Conservation (phyloP, 2,888 invertebrate genomes). For the Syrista parreyssii region DNA sequence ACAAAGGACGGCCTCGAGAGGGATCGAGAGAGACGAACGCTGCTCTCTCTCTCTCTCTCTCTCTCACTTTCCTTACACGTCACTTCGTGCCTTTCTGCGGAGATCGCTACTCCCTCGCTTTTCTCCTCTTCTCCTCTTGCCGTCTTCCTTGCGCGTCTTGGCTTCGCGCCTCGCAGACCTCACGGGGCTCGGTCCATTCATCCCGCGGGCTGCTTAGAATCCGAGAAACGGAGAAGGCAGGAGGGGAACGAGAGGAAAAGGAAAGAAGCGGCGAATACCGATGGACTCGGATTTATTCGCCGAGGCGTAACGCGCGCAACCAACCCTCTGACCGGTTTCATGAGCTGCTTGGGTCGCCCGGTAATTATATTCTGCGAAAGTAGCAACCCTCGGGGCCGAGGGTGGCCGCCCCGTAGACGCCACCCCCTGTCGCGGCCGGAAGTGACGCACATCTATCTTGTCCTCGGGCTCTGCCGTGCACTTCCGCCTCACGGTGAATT, state of each 20-base stretch:
- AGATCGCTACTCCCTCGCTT: neutral
- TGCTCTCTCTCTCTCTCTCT: neutral
- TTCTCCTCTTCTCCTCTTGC: neutral
- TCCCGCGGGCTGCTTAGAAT: neutral
- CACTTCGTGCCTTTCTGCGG: neutral
- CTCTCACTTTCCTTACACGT: neutral
- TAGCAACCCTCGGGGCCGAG: slow-evolving; percentile 39
- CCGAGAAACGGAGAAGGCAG: neutral
- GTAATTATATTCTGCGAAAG: slow-evolving; percentile 62
- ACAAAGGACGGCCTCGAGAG: neutral
- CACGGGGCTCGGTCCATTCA: neutral
- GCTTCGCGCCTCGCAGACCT: neutral
- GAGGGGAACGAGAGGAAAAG: neutral
- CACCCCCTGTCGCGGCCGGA: slow-evolving; percentile 65
- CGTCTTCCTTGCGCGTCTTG: neutral
- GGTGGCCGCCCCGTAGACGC: slow-evolving; percentile 60
- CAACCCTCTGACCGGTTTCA: neutral
- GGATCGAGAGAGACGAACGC: neutral
- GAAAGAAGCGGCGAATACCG: neutral
- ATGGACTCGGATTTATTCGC: neutral
- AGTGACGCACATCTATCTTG: slow-evolving; percentile 66
- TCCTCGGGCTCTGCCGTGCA: slow-evolving; percentile 54
- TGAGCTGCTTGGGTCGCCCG: slow-evolving; percentile 6
- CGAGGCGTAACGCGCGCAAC: neutral
- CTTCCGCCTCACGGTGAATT: slow-evolving; percentile 49